A percentile compares a stretch with the other conserved stretches of the same genome.
These are phyloP conservation scores for Corticium candelabrum DNA, from an alignment of 37 sponge, comb jelly and placozoan species.

Conservation along the genomic window DNA sequence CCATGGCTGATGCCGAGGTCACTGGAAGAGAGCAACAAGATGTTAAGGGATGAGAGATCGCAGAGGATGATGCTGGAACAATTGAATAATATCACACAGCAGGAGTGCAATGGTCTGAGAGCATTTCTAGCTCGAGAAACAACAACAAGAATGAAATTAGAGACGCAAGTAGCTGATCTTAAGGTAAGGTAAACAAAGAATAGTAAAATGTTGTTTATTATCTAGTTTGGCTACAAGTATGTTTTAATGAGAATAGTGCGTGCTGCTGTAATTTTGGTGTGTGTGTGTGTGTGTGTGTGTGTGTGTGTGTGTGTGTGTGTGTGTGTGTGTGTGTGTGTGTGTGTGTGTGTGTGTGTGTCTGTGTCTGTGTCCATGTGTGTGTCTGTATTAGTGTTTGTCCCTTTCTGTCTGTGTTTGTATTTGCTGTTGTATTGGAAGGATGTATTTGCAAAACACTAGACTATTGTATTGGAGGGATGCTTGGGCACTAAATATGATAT, in stretches of 20 bases:
- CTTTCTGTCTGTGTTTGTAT: too few species aligned
- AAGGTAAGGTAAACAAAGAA: constrained; percentile 31
- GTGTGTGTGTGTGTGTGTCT: too few species aligned
- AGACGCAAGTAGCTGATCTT: constrained; percentile 46
- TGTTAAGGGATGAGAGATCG: constrained; percentile 49
- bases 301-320: too few species aligned
- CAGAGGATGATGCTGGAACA: constrained; percentile 59
- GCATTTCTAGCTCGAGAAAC: constrained; percentile 27
- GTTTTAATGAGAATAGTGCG: too few species aligned
- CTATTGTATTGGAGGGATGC: too few species aligned
- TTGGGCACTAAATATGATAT: too few species aligned
- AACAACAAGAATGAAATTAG: constrained; percentile 32
- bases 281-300: too few species aligned
- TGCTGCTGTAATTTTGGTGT: background rate
- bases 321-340: too few species aligned
- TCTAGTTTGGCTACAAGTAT: background rate
- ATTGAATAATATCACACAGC: constrained; percentile 49
- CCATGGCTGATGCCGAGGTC: background rate
- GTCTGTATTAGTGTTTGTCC: too few species aligned
- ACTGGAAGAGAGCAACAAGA: background rate
- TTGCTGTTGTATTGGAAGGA: too few species aligned
- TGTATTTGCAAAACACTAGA: too few species aligned
- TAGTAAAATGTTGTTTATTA: background rate
- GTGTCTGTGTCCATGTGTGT: background rate
- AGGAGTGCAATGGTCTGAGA: constrained; percentile 32